A percentile compares a stretch with the other conserved stretches of the same genome.
Evolutionary conservation across 2,797 vertebrate genomes (phyloP).

Genomic region (Fistularia tabacaria): DNA sequence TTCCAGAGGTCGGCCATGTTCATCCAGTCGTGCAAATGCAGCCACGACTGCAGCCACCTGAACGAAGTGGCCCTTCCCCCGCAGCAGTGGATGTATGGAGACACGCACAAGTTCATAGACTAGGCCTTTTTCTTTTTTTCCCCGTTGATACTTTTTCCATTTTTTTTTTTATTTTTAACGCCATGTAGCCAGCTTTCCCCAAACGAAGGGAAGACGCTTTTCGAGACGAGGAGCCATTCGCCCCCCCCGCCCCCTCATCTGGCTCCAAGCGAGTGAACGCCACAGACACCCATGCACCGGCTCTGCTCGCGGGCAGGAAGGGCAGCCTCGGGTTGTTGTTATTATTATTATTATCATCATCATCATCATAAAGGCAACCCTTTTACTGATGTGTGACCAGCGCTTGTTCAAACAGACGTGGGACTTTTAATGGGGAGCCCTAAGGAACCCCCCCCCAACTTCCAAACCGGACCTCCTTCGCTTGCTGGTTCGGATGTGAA

Average conservation of each 20-base stretch:
- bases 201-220: constrained; percentile 11
- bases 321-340: no score
- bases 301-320: constrained; percentile 5
- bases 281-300: constrained; percentile 13
- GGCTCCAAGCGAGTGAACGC: constrained; percentile 34
- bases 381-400: no score
- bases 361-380: no score
- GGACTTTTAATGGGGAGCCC: no score
- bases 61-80: constrained; percentile 68
- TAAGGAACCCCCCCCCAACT: no score
- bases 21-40: constrained; percentile 76
- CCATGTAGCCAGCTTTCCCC: constrained; percentile 13
- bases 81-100: constrained; percentile 70
- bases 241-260: constrained; percentile 21
- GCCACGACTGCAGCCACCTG: constrained; percentile 59
- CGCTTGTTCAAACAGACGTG: no score
- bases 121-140: constrained; percentile 22
- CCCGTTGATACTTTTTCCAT: neutral
- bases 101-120: constrained; percentile 70
- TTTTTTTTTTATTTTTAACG: neutral
- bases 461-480: no score
- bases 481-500: no score
- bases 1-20: constrained; percentile 70
- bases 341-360: no score
- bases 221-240: constrained; percentile 22